Conservation (phyloP, 2,888 invertebrate species). For the Colletes collaris region DNA sequence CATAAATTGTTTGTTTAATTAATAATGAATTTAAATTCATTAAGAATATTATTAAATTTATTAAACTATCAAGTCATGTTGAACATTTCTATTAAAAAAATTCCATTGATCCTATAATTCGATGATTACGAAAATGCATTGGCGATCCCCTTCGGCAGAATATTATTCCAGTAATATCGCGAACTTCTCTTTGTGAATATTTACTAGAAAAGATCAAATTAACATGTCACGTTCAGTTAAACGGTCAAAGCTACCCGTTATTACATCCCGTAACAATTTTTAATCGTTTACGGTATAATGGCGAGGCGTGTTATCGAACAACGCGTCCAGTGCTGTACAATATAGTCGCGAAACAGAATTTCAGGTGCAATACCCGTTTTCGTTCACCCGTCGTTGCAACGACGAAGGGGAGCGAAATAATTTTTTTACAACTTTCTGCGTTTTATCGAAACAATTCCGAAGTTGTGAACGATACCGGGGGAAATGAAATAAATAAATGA, state of each 20-base stretch:
- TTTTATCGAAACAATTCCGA: too few relatives aligned
- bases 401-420: background rate
- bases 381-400: slow-evolving; percentile 2
- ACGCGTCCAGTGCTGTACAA: slow-evolving; percentile 18
- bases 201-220: slow-evolving; percentile 9
- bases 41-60: too few relatives aligned
- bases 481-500: too few relatives aligned
- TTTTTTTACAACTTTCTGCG: background rate
- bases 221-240: slow-evolving; percentile 14
- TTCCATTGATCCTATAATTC: too few relatives aligned
- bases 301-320: background rate
- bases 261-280: slow-evolving; percentile 24
- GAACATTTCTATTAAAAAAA: too few relatives aligned
- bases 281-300: slow-evolving; percentile 6
- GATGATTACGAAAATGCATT: too few relatives aligned
- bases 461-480: too few relatives aligned
- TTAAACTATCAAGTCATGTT: too few relatives aligned
- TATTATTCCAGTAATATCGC: background rate
- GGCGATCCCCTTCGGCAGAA: too few relatives aligned
- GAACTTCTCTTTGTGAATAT: slow-evolving; percentile 16
- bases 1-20: too few relatives aligned
- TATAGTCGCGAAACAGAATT: slow-evolving; percentile 27
- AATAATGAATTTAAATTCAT: too few relatives aligned
- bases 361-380: slow-evolving; percentile 20
- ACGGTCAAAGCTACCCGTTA: slow-evolving; percentile 21